Evolutionary conservation across 2,888 invertebrate species (phyloP), one percentile per base, ranked within the genome.

Genomic region (Pollenia labialis): DNA sequence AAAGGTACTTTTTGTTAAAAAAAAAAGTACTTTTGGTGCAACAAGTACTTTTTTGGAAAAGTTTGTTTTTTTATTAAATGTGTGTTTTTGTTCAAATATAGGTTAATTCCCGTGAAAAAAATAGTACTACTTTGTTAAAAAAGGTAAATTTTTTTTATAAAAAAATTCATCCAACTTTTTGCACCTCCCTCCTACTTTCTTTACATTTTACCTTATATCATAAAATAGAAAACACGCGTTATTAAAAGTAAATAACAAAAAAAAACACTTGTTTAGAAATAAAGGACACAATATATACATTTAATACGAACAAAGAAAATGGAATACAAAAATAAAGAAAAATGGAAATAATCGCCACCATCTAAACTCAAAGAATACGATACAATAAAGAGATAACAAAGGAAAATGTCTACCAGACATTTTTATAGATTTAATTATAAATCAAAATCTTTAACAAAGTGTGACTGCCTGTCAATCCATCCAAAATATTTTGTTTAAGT

Each of bases 201-300:
- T 42, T 9, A 2, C 42, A 46, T 16, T 42, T n/a, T 42, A 44
- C 6, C 4, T n/a, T 16, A 46, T 66, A 52, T 48, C 44, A 60
- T 32, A 48, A 32, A 16, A 40, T 32, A 60, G 14, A 68, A 52
- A 69, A 69, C 46, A 52, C 54, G 60, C n/a, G 60, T 75, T 82
- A 75, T 69, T 82, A 76, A 68, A 69, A 69, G 69, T 54, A 69
- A 74, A n/a, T n/a, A 60, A 60, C 10, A 54, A 10, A 81, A 10
- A 42, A 56, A 68, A 54, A 74, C 58, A 60, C 42, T 68, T 68
- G 16, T 60, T 68, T 82, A 46, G 42, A 56, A 23, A 46, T 72
- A 54, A 16, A 76, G 68, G 16, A 46, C 48, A 68, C 75, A 52
- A 44, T 4, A 46, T 32, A 50, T 3, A 23, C n/a, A 48, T n/a